Evolutionary conservation across 2,113 vertebrate species (phyloP).

Genomic region (Cynoglossus semilaevis): DNA sequence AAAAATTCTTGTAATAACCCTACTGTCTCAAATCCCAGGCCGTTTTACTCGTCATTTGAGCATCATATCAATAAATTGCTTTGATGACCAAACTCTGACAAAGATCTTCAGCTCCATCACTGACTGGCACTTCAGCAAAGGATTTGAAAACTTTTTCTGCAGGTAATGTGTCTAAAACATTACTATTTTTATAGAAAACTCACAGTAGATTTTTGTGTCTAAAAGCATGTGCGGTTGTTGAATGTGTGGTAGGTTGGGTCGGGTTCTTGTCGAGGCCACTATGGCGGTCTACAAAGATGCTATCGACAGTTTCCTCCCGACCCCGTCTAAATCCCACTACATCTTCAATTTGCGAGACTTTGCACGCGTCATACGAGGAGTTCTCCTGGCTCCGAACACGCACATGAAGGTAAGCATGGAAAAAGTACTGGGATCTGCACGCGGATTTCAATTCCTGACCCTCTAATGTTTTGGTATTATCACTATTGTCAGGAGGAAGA

Average conservation of each 20-base stretch:
- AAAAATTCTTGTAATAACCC: neutral
- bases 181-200: neutral
- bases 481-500: slow-evolving; percentile 79
- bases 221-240: neutral
- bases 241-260: slow-evolving; percentile 77
- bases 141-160: slow-evolving; percentile 82
- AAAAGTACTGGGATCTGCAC: neutral
- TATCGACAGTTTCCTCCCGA: slow-evolving; percentile 86
- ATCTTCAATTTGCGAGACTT: slow-evolving; percentile 93
- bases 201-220: no score
- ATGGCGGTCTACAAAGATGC: slow-evolving; percentile 84
- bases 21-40: slow-evolving; percentile 66
- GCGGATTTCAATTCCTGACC: neutral
- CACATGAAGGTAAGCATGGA: slow-evolving; percentile 80
- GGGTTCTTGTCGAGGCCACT: slow-evolving; percentile 86
- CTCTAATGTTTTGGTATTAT: neutral
- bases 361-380: slow-evolving; percentile 86
- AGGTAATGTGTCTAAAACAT: slow-evolving; percentile 71
- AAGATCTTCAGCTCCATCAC: slow-evolving; percentile 87
- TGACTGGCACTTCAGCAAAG: slow-evolving; percentile 90
- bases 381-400: slow-evolving; percentile 86
- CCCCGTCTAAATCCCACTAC: slow-evolving; percentile 93
- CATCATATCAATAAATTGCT: slow-evolving; percentile 83
- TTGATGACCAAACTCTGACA: slow-evolving; percentile 84
- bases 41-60: slow-evolving; percentile 91